A percentile compares a stretch with the other conserved stretches of the same genome.
phyloP scores from a whole-genome alignment of 2,113 vertebrate genomes.

The Trogon surrucura region DNA sequence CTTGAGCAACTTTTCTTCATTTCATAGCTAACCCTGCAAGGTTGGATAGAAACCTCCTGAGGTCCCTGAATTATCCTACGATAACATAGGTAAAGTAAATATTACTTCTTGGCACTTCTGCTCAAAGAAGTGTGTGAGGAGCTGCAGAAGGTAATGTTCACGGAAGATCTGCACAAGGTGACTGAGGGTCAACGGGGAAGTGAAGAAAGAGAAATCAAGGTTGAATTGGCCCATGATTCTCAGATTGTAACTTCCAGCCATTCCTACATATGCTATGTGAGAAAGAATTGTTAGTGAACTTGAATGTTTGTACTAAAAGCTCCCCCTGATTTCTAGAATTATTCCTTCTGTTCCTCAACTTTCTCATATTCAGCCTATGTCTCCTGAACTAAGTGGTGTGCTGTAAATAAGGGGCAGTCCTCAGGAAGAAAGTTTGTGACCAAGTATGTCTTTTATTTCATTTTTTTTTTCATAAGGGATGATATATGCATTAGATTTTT shows the following conservation, averaged over 20 bases:
- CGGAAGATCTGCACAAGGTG: neutral
- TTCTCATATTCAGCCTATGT: neutral
- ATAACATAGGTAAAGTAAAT: neutral
- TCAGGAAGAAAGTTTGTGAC: neutral
- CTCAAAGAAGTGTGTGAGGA: neutral
- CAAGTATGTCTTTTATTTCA: neutral
- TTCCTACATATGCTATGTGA: neutral
- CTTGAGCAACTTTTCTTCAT: neutral
- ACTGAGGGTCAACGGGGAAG: neutral
- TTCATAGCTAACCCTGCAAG: neutral
- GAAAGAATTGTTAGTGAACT: neutral
- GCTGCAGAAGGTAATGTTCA: neutral
- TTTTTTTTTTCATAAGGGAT: neutral
- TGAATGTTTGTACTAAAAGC: fast-evolving
- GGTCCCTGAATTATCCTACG: neutral
- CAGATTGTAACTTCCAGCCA: neutral
- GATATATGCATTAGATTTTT: neutral
- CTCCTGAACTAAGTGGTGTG: neutral
- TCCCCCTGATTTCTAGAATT: neutral
- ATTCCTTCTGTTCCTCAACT: neutral
- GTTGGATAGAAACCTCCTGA: neutral
- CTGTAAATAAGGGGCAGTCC: neutral
- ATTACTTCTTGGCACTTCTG: neutral
- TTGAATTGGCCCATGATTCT: neutral
- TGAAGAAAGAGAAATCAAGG: neutral